Conservation (phyloP, 2,113 vertebrate genomes). For the Ailurus styani region DNA sequence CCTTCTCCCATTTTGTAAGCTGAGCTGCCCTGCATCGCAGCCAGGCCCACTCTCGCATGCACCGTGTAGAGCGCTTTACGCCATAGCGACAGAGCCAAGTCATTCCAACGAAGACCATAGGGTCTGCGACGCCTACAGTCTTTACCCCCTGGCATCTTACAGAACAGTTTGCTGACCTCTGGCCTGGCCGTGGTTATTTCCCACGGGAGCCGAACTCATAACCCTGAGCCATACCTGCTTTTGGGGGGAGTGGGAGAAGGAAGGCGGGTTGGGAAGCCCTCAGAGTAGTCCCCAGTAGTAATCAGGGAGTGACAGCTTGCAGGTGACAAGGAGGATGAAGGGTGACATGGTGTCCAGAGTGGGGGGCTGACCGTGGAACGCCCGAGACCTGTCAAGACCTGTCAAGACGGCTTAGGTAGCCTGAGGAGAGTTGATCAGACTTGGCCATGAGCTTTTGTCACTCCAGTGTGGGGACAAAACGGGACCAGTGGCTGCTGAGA, state of each 20-base stretch:
- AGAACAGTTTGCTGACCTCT: background rate
- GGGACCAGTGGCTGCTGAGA: background rate
- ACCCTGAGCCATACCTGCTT: background rate
- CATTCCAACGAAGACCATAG: rapidly evolving
- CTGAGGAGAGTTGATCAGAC: background rate
- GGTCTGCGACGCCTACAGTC: too few species aligned
- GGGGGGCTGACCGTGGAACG: rapidly evolving
- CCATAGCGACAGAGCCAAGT: background rate
- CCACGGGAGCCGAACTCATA: background rate
- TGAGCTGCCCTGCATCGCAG: background rate
- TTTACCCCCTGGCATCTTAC: background rate
- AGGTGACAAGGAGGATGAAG: background rate
- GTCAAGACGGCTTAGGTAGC: background rate
- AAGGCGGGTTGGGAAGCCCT: background rate
- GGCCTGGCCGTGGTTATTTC: background rate
- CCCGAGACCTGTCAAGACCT: background rate
- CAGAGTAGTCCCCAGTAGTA: background rate
- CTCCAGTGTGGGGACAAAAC: background rate
- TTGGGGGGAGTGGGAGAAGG: background rate
- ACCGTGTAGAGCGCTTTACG: background rate
- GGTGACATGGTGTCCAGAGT: background rate
- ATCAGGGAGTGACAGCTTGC: background rate
- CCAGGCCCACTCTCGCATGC: background rate
- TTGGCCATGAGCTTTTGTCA: background rate
- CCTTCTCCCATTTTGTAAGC: background rate